Percentiles rank a stretch among this genome's conserved stretches.
phyloP scores from a whole-genome alignment of 35 echinoderm and acorn worm genomes.

The Antedon bifida region DNA sequence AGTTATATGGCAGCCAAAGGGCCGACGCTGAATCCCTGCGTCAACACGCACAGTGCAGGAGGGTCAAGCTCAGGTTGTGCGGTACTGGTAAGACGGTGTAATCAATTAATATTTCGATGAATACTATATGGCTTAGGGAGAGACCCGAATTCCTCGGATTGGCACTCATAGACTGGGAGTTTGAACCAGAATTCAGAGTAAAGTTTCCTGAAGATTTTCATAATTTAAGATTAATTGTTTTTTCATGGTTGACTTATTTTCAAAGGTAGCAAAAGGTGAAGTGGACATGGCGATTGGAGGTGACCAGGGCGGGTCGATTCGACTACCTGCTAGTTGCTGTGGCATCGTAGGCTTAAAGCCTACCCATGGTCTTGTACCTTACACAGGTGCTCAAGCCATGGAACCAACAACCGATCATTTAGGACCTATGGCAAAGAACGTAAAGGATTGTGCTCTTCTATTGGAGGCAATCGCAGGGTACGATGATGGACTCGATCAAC shows the following conservation, averaged over 20 bases:
- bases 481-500: constrained; percentile 36
- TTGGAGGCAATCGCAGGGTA: constrained; percentile 43
- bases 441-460: constrained; percentile 31
- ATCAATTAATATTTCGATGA: too few relatives aligned
- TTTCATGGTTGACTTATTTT: too few relatives aligned
- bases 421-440: constrained; percentile 36
- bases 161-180: too few relatives aligned
- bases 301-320: constrained; percentile 51
- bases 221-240: too few relatives aligned
- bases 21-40: constrained; percentile 13
- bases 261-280: constrained; percentile 18
- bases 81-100: constrained; percentile 11
- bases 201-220: too few relatives aligned
- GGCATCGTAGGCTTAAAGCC: constrained; percentile 57
- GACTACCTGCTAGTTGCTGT: constrained; percentile 30
- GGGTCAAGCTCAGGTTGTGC: constrained; percentile 56
- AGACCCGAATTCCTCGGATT: too few relatives aligned
- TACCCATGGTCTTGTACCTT: constrained; percentile 47
- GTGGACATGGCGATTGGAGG: constrained; percentile 51
- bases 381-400: constrained; percentile 31
- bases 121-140: too few relatives aligned
- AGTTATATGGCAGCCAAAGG: constrained; percentile 41
- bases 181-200: too few relatives aligned
- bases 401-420: constrained; percentile 30
- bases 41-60: constrained; percentile 17